phyloP scores from a whole-genome alignment of 2,113 vertebrate genomes.

The Strix aluco region DNA sequence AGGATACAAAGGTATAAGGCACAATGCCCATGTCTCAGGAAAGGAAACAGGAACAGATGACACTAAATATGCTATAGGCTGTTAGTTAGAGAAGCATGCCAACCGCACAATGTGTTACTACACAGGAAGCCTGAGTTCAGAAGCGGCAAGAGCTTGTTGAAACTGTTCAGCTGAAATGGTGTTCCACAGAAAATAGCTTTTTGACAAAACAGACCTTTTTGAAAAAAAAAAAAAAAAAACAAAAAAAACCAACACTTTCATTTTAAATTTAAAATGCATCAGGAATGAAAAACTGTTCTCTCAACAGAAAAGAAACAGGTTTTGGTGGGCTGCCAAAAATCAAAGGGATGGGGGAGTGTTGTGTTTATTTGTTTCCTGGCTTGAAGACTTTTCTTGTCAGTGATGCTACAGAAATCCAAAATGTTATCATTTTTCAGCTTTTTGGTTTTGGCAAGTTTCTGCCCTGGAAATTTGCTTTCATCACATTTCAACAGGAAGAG shows the following conservation, averaged over 20 bases:
- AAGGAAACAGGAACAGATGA: conserved; percentile 57
- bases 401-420: not conserved
- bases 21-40: not conserved
- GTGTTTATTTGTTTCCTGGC: not conserved
- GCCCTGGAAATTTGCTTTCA: not conserved
- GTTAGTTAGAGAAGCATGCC: not conserved
- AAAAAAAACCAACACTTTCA: not conserved
- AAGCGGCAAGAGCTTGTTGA: conserved; percentile 46
- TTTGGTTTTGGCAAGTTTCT: not conserved
- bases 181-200: not conserved
- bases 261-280: not conserved
- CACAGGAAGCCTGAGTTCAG: conserved; percentile 43
- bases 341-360: not conserved
- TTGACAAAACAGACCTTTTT: not conserved
- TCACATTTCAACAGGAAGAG: not conserved
- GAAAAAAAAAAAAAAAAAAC: not conserved
- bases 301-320: not conserved
- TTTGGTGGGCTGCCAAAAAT: not conserved
- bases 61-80: conserved; percentile 50
- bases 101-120: conserved; percentile 22
- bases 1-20: conserved; percentile 30
- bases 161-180: not conserved
- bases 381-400: not conserved
- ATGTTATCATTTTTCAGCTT: not conserved
- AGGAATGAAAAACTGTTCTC: not conserved